Evolutionary conservation across 2,113 vertebrate species (phyloP).

Genomic region (Callopanchax toddi): DNA sequence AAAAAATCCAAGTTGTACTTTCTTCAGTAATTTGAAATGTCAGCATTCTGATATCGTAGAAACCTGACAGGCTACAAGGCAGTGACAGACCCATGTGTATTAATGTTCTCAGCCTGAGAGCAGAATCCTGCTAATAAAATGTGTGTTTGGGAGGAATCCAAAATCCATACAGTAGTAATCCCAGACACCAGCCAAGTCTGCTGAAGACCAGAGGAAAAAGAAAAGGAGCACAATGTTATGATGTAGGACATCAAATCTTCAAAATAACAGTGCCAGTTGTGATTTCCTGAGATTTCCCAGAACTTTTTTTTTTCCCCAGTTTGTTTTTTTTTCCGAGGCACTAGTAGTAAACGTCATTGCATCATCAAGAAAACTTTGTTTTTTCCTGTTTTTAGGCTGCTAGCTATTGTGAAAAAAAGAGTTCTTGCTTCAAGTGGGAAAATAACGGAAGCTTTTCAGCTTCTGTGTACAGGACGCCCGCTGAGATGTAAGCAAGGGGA

Average conservation of each 20-base stretch:
- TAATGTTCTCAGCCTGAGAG: conserved; percentile 58
- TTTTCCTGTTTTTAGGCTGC: conserved; percentile 18
- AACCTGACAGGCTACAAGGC: conserved; percentile 28
- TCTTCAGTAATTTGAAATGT: conserved; percentile 28
- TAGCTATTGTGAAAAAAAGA: conserved; percentile 61
- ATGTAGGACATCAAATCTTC: conserved; percentile 67
- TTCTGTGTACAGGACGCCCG: conserved; percentile 63
- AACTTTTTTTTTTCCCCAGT: conserved; percentile 3
- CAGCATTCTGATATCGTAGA: conserved; percentile 14
- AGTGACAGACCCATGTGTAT: conserved; percentile 61
- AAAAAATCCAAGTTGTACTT: conserved; percentile 6
- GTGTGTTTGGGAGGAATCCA: conserved; percentile 55
- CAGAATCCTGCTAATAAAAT: conserved; percentile 37
- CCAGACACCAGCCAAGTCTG: conserved; percentile 35
- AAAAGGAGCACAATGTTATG: conserved; percentile 58
- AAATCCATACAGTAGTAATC: conserved; percentile 27
- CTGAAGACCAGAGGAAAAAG: conserved; percentile 41
- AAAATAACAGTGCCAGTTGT: conserved; percentile 70
- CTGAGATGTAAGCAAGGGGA: conserved; percentile 56
- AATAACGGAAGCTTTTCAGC: conserved; percentile 55
- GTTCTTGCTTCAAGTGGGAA: conserved; percentile 59
- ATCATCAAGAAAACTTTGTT: conserved; percentile 33
- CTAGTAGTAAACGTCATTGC: conserved; percentile 42
- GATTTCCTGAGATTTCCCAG: conserved; percentile 72
- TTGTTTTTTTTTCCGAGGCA: conserved; percentile 34